A percentile compares a stretch with the other conserved stretches of the same genome.
These are phyloP conservation scores for Chascanopsetta lugubris DNA, from an alignment of 2,113 vertebrate genomes.

Conservation along the genomic window DNA sequence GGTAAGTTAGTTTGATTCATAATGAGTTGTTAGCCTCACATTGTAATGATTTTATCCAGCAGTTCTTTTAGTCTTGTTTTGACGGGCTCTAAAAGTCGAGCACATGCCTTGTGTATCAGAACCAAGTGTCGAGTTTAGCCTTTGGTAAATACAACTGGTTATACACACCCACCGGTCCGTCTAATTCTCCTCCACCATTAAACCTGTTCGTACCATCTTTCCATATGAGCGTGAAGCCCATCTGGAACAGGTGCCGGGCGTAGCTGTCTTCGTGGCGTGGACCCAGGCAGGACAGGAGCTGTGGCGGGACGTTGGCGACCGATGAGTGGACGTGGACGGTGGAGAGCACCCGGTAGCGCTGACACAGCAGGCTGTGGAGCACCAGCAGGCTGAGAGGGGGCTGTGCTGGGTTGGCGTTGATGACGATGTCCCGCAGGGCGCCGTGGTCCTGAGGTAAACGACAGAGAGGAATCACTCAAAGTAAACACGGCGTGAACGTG, in stretches of 20 bases:
- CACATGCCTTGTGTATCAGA: too few species aligned
- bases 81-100: too few species aligned
- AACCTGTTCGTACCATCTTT: conserved; percentile 91
- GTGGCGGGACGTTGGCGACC: conserved; percentile 80
- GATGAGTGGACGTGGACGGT: conserved; percentile 95
- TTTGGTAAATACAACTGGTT: too few species aligned
- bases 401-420: conserved; percentile 90
- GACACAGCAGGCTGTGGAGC: conserved; percentile 89
- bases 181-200: too few species aligned
- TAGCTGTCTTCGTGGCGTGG: conserved; percentile 82
- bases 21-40: too few species aligned
- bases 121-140: too few species aligned
- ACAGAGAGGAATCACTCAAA: background rate
- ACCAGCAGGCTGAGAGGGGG: conserved; percentile 91
- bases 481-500: background rate
- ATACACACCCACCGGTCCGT: too few species aligned
- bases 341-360: conserved; percentile 88
- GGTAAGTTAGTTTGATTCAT: too few species aligned
- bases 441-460: conserved; percentile 82
- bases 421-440: conserved; percentile 92
- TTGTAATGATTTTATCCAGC: too few species aligned
- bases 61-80: too few species aligned
- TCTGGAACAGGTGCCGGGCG: conserved; percentile 87
- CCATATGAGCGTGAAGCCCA: conserved; percentile 98
- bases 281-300: conserved; percentile 91